Base-by-base conservation (phyloP, 92 coral and sea anemone species). In the Phymanthus crucifer region DNA sequence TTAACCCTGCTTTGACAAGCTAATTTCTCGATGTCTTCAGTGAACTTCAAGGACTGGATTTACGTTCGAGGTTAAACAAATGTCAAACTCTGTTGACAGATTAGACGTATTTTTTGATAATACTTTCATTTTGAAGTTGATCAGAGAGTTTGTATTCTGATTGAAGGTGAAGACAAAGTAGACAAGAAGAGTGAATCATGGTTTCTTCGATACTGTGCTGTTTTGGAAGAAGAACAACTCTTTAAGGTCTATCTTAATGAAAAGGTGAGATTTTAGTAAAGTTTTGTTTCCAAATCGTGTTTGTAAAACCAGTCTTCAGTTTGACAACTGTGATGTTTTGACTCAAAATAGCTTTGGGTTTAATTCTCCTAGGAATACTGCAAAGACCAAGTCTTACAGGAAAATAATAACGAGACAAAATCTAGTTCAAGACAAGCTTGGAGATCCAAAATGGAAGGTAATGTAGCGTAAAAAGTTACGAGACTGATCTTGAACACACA, bases 121-220 rank as follows among this genome's bases (percentile, higher is more conserved):
- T 61, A 61, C 17, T 61, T 61, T 71, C 18, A 35, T 34, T 75
- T 75, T 46, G 66, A 73, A 27, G 36, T 73, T n/a, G 6, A 32
- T 12, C 26, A 48, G 24, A 29, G n/a, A 6, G 36, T 36, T 14
- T 78, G 2, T 78, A 64, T 78, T 71, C 9, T 70, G 69, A 61
- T 69, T 45, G 35, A 68, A 38, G 83, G 50, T 84, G 79, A 52
- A 12, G 66, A 29, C 73, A 80, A 85, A 64, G 83, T 43, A 3
- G 66, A 29, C 73, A 80, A 85, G 52, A 92, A 78, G 48, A 78
- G 72, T 21, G 72, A 77, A 29, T 76, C 61, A 69, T 91, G 95
- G 95, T 81, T 72, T 4, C 75, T 75, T 37, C 80, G 85, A 40
- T 78, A 86, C 35, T 92, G 97, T 65, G 97, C 87, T 34, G 70